Evolutionary conservation across 2,113 vertebrate species (phyloP).

Genomic region (Plectropomus leopardus): DNA sequence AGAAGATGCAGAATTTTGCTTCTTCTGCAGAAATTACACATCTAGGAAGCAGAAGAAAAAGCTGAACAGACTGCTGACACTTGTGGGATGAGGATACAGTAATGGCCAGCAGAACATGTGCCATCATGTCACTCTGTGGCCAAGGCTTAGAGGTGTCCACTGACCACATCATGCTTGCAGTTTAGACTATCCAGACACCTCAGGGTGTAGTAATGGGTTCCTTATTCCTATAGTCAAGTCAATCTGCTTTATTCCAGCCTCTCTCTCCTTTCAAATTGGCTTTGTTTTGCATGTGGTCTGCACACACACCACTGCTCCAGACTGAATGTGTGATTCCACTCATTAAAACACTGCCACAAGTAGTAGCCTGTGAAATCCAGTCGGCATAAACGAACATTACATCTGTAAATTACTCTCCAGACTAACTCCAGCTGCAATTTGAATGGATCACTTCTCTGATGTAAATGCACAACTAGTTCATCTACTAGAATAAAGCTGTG

Average conservation of each 20-base stretch:
- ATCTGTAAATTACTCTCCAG: conserved; percentile 60
- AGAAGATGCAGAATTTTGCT: conserved; percentile 2
- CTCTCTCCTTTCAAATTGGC: conserved; percentile 32
- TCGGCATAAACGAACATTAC: conserved; percentile 21
- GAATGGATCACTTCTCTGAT: conserved; percentile 61
- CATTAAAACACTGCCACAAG: conserved; percentile 50
- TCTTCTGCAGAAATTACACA: neutral
- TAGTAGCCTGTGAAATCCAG: conserved; percentile 33
- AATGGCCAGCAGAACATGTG: conserved; percentile 35
- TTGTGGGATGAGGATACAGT: conserved; percentile 39
- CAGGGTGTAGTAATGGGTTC: conserved; percentile 26
- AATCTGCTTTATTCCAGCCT: conserved; percentile 23
- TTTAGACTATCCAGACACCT: neutral
- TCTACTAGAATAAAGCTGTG: conserved; percentile 21
- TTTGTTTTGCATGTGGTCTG: conserved; percentile 39
- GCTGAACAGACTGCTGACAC: conserved; percentile 22
- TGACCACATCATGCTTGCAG: conserved; percentile 41
- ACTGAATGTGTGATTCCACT: conserved; percentile 31
- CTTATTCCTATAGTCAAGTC: neutral
- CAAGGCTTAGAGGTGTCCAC: conserved; percentile 35
- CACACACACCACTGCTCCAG: conserved; percentile 5
- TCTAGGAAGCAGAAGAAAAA: neutral
- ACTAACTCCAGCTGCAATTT: conserved; percentile 62
- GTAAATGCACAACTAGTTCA: conserved; percentile 30
- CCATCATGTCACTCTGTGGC: conserved; percentile 11